Conservation (phyloP, 1,140 invertebrate species). For the Drosophila leontia region DNA sequence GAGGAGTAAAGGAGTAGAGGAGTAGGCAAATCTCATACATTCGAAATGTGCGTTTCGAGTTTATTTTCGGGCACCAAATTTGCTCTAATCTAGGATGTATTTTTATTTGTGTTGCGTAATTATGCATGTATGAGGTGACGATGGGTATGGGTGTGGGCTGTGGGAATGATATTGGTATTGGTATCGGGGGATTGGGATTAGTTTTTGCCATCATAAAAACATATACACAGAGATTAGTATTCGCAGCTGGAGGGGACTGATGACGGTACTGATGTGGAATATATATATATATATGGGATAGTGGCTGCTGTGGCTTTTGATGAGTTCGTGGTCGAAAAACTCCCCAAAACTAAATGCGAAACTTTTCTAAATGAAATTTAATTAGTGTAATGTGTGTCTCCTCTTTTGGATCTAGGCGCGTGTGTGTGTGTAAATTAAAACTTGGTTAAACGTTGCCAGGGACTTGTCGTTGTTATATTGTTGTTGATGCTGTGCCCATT, state of each 20-base stretch:
- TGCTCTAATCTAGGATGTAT: constrained; percentile 33
- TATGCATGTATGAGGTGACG: constrained; percentile 46
- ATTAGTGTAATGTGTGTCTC: constrained; percentile 67
- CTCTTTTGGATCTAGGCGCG: not conserved
- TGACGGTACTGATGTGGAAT: not conserved
- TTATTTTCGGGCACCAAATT: constrained; percentile 37
- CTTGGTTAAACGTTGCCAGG: constrained; percentile 76
- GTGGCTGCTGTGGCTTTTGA: constrained; percentile 41
- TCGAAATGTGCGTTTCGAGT: constrained; percentile 49
- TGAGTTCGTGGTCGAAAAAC: constrained; percentile 42
- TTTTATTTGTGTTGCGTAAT: constrained; percentile 48
- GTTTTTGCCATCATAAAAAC: constrained; percentile 62
- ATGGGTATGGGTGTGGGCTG: constrained; percentile 12
- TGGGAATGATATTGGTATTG: not conserved
- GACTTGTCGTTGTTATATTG: constrained; percentile 45
- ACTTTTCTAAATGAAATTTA: constrained; percentile 77
- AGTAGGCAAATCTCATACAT: constrained; percentile 41
- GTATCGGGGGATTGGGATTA: constrained; percentile 21
- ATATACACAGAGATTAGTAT: constrained; percentile 58
- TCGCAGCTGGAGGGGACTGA: not conserved
- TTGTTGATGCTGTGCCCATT: constrained; percentile 30
- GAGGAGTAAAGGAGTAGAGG: not conserved
- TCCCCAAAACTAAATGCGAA: constrained; percentile 40
- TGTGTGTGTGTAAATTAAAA: constrained; percentile 65
- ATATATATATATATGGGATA: constrained; percentile 1